phyloP scores from a whole-genome alignment of 2,113 vertebrate species.

The Pungitius pungitius region DNA sequence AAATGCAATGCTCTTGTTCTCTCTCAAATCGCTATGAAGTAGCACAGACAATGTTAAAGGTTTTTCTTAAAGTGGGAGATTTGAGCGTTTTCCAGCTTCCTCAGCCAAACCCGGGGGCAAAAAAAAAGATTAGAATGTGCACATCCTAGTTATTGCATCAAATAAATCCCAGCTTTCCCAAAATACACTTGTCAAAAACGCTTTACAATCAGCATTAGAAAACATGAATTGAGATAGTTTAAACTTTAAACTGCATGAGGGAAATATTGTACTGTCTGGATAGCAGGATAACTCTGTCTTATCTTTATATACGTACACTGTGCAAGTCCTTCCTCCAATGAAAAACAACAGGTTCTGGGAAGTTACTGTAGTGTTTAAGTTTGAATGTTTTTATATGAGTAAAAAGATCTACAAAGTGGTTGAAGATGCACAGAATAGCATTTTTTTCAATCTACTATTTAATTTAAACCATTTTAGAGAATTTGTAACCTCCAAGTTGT shows the following conservation, averaged over 20 bases:
- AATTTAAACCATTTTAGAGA: background rate
- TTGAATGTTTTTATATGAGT: background rate
- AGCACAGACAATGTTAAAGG: conserved; percentile 46
- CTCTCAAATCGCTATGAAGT: conserved; percentile 24
- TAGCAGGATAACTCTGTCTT: background rate
- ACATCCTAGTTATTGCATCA: conserved; percentile 5
- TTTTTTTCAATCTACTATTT: background rate
- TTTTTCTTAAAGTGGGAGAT: conserved; percentile 22
- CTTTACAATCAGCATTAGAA: conserved; percentile 7
- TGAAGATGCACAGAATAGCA: background rate
- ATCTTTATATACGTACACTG: background rate
- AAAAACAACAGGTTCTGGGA: background rate
- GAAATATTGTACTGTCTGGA: background rate
- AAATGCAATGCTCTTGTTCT: conserved; percentile 38
- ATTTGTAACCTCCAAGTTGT: background rate
- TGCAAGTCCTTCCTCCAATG: background rate
- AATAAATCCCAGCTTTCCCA: background rate
- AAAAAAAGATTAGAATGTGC: conserved; percentile 33
- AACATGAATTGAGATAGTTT: background rate
- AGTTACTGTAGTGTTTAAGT: background rate
- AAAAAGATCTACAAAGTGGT: background rate
- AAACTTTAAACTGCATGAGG: background rate
- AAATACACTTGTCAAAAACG: background rate
- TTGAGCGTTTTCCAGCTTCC: conserved; percentile 46
- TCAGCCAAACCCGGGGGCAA: conserved; percentile 18